A percentile compares a stretch with the other conserved stretches of the same genome.
phyloP scores from a whole-genome alignment of 2,797 vertebrate species.

The Pseudotriccus pelzelni region DNA sequence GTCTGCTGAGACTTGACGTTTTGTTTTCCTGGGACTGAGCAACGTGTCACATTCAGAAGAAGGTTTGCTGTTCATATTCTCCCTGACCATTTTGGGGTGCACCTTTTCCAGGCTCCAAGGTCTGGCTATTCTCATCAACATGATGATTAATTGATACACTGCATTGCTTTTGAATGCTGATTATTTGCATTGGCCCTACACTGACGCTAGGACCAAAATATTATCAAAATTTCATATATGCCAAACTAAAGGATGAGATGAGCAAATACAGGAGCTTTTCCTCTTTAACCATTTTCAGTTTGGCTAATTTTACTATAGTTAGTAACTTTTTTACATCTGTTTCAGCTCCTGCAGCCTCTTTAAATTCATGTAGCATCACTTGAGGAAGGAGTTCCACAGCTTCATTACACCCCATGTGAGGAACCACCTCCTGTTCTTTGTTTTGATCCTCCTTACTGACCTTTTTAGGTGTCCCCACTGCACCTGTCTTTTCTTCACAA shows the following conservation, averaged over 20 bases:
- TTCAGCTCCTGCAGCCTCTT: background rate
- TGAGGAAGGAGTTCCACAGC: background rate
- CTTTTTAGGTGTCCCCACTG: background rate
- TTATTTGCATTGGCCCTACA: background rate
- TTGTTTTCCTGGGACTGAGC: rapidly evolving
- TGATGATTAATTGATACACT: background rate
- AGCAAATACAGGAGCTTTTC: background rate
- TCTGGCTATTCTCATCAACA: rapidly evolving
- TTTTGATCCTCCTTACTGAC: background rate
- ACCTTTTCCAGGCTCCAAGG: background rate
- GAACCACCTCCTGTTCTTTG: background rate
- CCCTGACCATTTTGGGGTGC: background rate
- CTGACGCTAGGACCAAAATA: background rate
- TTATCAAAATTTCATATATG: background rate
- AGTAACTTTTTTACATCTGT: background rate
- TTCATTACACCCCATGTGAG: background rate
- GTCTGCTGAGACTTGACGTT: background rate
- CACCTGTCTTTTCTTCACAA: background rate
- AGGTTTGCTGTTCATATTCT: background rate
- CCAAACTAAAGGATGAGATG: background rate
- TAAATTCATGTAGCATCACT: background rate
- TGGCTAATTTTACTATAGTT: background rate
- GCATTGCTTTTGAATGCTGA: background rate
- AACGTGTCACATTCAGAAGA: background rate
- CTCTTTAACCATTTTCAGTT: background rate